These are phyloP conservation scores for Pogonocichla stellata DNA, from an alignment of 2,113 vertebrate species.

Conservation along the genomic window DNA sequence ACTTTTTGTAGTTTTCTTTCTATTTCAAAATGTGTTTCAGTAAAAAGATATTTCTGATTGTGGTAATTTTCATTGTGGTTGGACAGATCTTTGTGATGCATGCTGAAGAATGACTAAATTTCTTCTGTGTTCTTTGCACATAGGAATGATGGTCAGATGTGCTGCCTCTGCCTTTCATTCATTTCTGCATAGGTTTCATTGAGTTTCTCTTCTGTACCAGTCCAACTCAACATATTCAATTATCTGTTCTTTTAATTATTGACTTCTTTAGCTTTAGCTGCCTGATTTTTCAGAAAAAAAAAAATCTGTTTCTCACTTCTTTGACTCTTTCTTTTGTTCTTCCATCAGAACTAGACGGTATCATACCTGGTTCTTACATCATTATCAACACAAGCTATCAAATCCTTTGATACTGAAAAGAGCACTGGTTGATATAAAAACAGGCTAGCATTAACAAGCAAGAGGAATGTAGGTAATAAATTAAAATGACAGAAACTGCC, in stretches of 20 bases:
- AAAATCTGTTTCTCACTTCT: neutral
- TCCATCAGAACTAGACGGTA: neutral
- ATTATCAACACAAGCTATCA: neutral
- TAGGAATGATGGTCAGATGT: neutral
- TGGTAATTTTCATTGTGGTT: neutral
- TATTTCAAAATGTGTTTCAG: neutral
- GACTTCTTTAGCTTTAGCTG: neutral
- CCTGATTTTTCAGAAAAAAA: neutral
- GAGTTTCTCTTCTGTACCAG: neutral
- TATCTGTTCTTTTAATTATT: neutral
- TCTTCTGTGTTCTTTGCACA: neutral
- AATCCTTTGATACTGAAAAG: neutral
- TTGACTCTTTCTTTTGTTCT: neutral
- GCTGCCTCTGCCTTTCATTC: neutral
- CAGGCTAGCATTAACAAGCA: neutral
- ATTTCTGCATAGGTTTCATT: neutral
- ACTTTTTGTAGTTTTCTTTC: neutral
- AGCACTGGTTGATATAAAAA: neutral
- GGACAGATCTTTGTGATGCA: neutral
- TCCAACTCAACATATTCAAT: neutral
- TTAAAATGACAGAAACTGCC: neutral
- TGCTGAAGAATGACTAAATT: neutral
- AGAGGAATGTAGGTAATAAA: neutral
- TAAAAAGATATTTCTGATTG: neutral
- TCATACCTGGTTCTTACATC: neutral